Evolutionary conservation across 2,888 invertebrate species (phyloP), one percentile per base, ranked within the genome.

Genomic region (Machimus atricapillus): DNA sequence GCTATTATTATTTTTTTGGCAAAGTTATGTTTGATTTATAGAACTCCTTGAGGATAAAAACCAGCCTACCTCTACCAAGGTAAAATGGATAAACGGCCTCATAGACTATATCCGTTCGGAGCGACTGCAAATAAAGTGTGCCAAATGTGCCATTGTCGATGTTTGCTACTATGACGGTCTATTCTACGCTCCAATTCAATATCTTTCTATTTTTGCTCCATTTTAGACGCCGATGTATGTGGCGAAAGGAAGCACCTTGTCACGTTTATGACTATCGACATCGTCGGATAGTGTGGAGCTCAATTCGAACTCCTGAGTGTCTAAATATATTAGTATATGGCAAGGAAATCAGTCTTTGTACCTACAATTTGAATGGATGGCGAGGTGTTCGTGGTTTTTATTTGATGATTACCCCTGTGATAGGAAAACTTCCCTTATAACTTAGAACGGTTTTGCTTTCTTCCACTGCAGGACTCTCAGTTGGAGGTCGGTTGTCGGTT

Each of bases 211-310:
- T 81, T 81, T 46, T 34, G 56, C 31, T 78, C 78, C 1, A 76
- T 34, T 76, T 76, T 9, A n/a, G 37, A 16, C 7, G 8, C 76
- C n/a, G 2, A 76, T 76, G 76, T 40, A 76, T 76, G 76, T 76
- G 27, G 14, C 27, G 23, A 12, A 27, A 56, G 43, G 78, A 40
- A 78, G 46, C 78, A 78, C 78, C 74, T 43, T 87, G 85, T 87
- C 85, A 79, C 85, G 85, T 87, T 87, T 85, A 85, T 77, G 87
- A 46, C 78, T 85, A 87, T 85, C 56, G 81, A 56, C 46, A 79
- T 46, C 12, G 43, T 14, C 43, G 43, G 31, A 46, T 79, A 31
- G 81, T 81, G 46, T 27, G 46, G 31, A 9, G 40, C 43, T 56
- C 34, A 23, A 27, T 52, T 27, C 31, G 14, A 16, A 27, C 7